phyloP scores from a whole-genome alignment of 2,888 invertebrate genomes.

The Muscina levida region DNA sequence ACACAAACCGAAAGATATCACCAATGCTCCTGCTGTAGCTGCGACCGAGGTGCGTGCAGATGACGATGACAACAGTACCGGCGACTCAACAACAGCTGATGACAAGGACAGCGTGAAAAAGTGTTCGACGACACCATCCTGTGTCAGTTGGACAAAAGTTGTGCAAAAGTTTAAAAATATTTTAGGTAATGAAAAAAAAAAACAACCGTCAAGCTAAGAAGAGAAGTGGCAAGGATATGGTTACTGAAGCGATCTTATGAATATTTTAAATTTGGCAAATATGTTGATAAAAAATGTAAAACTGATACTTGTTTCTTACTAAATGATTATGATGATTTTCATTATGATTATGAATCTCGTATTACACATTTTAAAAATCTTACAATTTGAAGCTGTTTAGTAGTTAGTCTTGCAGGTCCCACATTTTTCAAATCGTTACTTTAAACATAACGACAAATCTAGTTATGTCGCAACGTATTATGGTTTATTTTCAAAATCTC shows the following conservation, averaged over 20 bases:
- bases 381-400: no score
- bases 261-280: no score
- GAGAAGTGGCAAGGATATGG: no score
- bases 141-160: slow-evolving; percentile 79
- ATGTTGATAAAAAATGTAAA: slow-evolving; percentile 4
- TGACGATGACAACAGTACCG: slow-evolving; percentile 49
- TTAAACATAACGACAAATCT: no score
- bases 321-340: no score
- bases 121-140: slow-evolving; percentile 73
- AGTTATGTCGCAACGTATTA: no score
- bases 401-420: no score
- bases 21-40: slow-evolving; percentile 5
- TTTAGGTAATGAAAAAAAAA: slow-evolving; percentile 70
- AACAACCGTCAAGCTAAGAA: background rate
- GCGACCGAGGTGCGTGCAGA: slow-evolving; percentile 46
- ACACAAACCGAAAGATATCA: background rate
- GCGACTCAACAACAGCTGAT: slow-evolving; percentile 48
- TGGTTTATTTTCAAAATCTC: background rate
- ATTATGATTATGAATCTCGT: no score
- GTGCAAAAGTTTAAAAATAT: slow-evolving; percentile 76
- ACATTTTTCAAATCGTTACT: no score
- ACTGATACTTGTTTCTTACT: no score
- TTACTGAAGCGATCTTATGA: no score
- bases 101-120: slow-evolving; percentile 68
- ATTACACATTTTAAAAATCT: no score